phyloP scores from a whole-genome alignment of 2,888 invertebrate species.

The Dolichomitus sp. region DNA sequence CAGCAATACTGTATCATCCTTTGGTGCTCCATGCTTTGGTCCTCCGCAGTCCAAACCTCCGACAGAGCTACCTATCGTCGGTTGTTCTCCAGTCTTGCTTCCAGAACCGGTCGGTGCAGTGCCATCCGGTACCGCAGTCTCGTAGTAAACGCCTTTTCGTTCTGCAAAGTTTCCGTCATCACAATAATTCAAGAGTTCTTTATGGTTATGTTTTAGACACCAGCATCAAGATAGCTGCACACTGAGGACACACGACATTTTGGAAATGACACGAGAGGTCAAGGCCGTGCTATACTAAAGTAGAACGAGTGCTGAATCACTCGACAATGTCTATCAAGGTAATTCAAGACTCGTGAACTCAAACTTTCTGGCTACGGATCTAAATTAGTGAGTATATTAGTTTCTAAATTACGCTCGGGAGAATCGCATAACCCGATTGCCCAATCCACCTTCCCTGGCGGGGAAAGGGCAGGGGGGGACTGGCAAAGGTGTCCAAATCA shows the following conservation, averaged over 20 bases:
- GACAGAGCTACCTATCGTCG: constrained; percentile 73
- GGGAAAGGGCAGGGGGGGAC: neutral
- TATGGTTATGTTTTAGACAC: constrained; percentile 48
- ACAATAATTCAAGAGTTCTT: constrained; percentile 22
- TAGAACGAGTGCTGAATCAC: constrained; percentile 48
- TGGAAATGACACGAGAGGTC: constrained; percentile 22
- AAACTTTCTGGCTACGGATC: constrained; percentile 34
- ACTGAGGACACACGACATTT: constrained; percentile 9
- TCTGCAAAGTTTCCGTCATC: constrained; percentile 84
- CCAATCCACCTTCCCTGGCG: constrained; percentile 36
- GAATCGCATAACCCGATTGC: constrained; percentile 46
- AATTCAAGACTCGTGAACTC: constrained; percentile 47
- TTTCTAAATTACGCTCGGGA: constrained; percentile 29
- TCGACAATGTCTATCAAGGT: constrained; percentile 33
- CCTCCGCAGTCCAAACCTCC: constrained; percentile 72
- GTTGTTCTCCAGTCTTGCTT: constrained; percentile 75
- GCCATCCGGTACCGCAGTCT: constrained; percentile 85
- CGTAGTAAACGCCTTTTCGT: constrained; percentile 86
- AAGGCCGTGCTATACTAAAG: constrained; percentile 30
- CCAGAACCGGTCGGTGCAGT: constrained; percentile 83
- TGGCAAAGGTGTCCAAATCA: constrained; percentile 45
- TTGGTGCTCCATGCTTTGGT: constrained; percentile 70
- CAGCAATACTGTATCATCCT: constrained; percentile 70
- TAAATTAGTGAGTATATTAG: constrained; percentile 52
- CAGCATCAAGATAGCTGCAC: constrained; percentile 58